A percentile compares a stretch with the other conserved stretches of the same genome.
Evolutionary conservation across 2,797 vertebrate species (phyloP).

Genomic region (Ispidina picta): DNA sequence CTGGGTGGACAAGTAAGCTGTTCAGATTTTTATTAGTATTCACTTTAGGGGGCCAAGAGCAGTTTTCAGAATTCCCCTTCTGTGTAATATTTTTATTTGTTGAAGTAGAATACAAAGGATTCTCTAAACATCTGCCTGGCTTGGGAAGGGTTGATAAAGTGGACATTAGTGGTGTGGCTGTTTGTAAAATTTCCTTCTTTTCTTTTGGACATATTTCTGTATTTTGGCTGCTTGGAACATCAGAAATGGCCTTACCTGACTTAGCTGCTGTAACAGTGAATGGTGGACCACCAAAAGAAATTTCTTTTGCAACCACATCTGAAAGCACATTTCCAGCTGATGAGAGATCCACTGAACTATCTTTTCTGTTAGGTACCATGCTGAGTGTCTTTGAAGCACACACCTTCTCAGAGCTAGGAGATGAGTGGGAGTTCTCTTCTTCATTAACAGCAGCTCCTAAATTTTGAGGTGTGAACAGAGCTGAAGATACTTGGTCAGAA

Average conservation of each 20-base stretch:
- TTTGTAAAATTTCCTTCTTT: not conserved
- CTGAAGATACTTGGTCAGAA: slow-evolving; percentile 11
- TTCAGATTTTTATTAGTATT: not conserved
- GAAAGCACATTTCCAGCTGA: slow-evolving; percentile 12
- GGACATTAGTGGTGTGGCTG: not conserved
- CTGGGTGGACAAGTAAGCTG: not conserved
- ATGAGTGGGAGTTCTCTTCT: not conserved
- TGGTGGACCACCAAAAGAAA: slow-evolving; percentile 11
- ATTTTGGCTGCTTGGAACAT: not conserved
- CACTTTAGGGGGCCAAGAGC: not conserved
- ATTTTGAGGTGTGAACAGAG: slow-evolving; percentile 7
- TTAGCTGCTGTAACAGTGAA: not conserved
- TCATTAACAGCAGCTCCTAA: not conserved
- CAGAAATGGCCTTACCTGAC: not conserved
- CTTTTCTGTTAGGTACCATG: not conserved
- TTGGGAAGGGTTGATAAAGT: not conserved
- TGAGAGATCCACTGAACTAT: not conserved
- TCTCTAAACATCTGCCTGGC: not conserved
- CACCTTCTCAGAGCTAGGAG: not conserved
- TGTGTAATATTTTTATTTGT: not conserved
- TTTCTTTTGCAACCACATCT: not conserved
- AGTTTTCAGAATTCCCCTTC: slow-evolving; percentile 22
- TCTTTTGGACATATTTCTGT: not conserved
- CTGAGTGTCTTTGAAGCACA: not conserved
- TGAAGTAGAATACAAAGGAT: not conserved